phyloP scores from a whole-genome alignment of 1,140 invertebrate species.

The Heliothis subflexa region DNA sequence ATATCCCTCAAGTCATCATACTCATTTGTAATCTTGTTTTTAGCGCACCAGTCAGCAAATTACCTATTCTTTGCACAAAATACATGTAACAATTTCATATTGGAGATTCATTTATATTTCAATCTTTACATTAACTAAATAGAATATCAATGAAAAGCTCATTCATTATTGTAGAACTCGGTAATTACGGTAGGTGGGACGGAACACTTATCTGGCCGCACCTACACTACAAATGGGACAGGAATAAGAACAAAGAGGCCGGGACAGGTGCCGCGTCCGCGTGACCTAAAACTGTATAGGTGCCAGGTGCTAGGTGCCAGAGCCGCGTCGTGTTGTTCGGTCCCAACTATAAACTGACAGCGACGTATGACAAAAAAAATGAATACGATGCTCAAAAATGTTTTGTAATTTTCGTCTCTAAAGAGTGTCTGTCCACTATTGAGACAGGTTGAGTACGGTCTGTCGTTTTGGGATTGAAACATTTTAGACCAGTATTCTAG shows the following conservation, averaged over 20 bases:
- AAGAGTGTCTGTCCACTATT: no score
- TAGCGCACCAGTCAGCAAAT: not conserved
- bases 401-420: not conserved
- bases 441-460: no score
- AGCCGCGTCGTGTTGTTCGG: constrained; percentile 52
- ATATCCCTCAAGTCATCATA: not conserved
- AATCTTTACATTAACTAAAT: not conserved
- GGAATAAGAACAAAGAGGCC: constrained; percentile 48
- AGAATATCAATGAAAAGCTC: not conserved
- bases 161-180: not conserved
- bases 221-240: constrained; percentile 44
- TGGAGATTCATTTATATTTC: not conserved
- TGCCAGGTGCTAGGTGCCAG: constrained; percentile 71
- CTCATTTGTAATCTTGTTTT: not conserved
- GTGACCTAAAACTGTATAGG: constrained; percentile 79
- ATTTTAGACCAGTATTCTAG: no score
- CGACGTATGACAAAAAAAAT: constrained; percentile 21
- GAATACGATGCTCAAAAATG: not conserved
- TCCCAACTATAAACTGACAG: constrained; percentile 27
- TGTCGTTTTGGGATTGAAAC: no score
- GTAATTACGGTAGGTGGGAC: constrained; percentile 6
- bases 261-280: constrained; percentile 64
- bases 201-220: constrained; percentile 41
- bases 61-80: not conserved
- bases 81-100: not conserved